A percentile compares a stretch with the other conserved stretches of the same genome.
Conservation (phyloP, 2,113 vertebrate species). For the Pimephales promelas region DNA sequence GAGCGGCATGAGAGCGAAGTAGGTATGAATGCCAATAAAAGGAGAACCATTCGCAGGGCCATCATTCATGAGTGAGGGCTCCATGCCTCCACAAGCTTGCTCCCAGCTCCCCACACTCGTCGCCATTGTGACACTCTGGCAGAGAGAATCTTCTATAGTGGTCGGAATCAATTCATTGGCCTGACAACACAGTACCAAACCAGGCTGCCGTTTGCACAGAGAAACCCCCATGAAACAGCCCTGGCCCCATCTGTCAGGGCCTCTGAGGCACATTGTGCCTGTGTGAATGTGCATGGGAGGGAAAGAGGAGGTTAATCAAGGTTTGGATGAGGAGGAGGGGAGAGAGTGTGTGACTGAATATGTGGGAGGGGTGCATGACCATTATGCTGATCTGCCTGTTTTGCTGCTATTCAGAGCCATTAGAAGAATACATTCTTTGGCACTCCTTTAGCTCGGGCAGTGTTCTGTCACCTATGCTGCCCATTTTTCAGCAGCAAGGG, state of each 20-base stretch:
- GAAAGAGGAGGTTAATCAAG: conserved; percentile 80
- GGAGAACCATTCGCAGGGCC: conserved; percentile 77
- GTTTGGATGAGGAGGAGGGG: conserved; percentile 70
- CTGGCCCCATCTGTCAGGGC: conserved; percentile 86
- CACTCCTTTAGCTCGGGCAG: conserved; percentile 69
- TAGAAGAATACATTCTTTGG: conserved; percentile 78
- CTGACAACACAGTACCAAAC: conserved; percentile 81
- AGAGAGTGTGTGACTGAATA: conserved; percentile 67
- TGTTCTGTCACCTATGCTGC: conserved; percentile 80
- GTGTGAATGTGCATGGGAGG: conserved; percentile 79
- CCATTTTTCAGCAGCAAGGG: conserved; percentile 80
- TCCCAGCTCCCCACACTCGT: conserved; percentile 81
- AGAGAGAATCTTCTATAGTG: conserved; percentile 79
- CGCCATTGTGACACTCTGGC: conserved; percentile 81
- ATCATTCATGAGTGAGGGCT: conserved; percentile 78
- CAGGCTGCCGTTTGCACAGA: conserved; percentile 78
- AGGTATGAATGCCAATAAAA: conserved; percentile 76
- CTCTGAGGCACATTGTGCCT: conserved; percentile 74
- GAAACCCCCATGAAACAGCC: conserved; percentile 69
- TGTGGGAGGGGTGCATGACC: conserved; percentile 75
- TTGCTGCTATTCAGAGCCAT: conserved; percentile 78
- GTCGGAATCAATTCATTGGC: conserved; percentile 80
- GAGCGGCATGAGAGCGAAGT: conserved; percentile 70
- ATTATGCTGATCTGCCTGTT: conserved; percentile 84
- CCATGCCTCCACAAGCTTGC: conserved; percentile 81